These are phyloP conservation scores for Chloroclysta siterata DNA, from an alignment of 2,888 invertebrate species.

Conservation along the genomic window DNA sequence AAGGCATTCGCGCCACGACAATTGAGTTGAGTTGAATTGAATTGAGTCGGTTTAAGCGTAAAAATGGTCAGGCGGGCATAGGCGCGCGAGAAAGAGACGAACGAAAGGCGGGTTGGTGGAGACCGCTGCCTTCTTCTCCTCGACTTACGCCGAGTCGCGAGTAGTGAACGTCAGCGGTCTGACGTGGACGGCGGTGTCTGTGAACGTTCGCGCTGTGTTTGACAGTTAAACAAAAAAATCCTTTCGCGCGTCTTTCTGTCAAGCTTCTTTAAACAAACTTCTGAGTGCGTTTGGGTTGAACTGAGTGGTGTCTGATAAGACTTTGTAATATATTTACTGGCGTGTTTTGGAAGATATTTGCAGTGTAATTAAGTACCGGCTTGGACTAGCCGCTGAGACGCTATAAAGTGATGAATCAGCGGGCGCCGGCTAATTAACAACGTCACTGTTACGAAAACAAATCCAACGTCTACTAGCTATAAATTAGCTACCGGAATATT, in stretches of 20 bases:
- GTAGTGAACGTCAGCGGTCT: constrained; percentile 82
- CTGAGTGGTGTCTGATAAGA: constrained; percentile 55
- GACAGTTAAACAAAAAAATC: constrained; percentile 72
- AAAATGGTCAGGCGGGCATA: constrained; percentile 82
- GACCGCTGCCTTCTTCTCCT: constrained; percentile 84
- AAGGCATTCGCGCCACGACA: constrained; percentile 83
- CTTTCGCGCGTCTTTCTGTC: constrained; percentile 73
- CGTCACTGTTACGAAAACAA: constrained; percentile 80
- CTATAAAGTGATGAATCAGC: constrained; percentile 84
- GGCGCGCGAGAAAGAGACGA: constrained; percentile 80
- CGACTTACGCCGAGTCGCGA: constrained; percentile 81
- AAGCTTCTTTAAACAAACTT: constrained; percentile 71
- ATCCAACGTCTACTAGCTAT: constrained; percentile 62
- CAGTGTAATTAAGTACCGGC: constrained; percentile 73
- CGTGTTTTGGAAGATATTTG: constrained; percentile 58
- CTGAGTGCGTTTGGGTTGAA: constrained; percentile 65
- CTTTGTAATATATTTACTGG: constrained; percentile 52
- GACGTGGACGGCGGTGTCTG: constrained; percentile 77
- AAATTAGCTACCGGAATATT: constrained; percentile 65
- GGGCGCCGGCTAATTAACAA: constrained; percentile 81
- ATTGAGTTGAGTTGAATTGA: constrained; percentile 85
- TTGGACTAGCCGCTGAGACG: constrained; percentile 76
- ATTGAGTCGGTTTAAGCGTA: constrained; percentile 84
- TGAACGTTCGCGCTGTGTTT: constrained; percentile 63
- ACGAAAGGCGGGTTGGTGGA: constrained; percentile 83